phyloP scores from a whole-genome alignment of 2,113 vertebrate species.

The Cyprinodon variegatus region DNA sequence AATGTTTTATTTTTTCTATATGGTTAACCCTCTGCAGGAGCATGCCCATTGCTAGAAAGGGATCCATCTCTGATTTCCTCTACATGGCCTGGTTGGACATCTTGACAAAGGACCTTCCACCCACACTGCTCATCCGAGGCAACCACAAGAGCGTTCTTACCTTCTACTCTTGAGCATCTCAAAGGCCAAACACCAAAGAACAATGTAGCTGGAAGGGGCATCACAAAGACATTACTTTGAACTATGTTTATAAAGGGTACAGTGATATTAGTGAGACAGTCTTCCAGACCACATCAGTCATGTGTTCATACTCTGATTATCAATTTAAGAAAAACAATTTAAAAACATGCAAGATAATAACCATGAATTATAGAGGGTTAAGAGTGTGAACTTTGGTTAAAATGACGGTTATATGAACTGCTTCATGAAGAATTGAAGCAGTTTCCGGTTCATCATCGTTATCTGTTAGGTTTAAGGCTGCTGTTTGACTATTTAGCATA shows the following conservation, averaged over 20 bases:
- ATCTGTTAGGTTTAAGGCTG: background rate
- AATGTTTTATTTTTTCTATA: background rate
- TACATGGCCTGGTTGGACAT: constrained; percentile 98
- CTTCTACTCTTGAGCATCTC: constrained; percentile 90
- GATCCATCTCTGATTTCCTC: constrained; percentile 89
- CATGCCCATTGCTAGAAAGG: constrained; percentile 96
- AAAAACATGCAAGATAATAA: background rate
- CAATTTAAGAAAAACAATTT: background rate
- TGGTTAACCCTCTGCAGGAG: constrained; percentile 80
- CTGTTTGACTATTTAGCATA: background rate
- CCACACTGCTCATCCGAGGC: constrained; percentile 91
- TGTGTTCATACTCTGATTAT: background rate
- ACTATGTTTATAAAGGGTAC: constrained; percentile 10
- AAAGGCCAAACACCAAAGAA: background rate
- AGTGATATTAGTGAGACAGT: constrained; percentile 6
- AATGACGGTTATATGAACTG: background rate
- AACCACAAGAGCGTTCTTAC: constrained; percentile 98
- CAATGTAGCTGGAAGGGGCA: background rate
- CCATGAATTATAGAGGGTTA: background rate
- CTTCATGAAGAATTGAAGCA: background rate
- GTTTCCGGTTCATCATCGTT: background rate
- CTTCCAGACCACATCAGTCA: constrained; percentile 1
- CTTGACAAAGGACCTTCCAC: constrained; percentile 93
- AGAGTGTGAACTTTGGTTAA: background rate
- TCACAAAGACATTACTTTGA: constrained; percentile 5